Evolutionary conservation across 1,140 invertebrate genomes (phyloP), one percentile per base, ranked within the genome.

Genomic region (Drosophila busckii): DNA sequence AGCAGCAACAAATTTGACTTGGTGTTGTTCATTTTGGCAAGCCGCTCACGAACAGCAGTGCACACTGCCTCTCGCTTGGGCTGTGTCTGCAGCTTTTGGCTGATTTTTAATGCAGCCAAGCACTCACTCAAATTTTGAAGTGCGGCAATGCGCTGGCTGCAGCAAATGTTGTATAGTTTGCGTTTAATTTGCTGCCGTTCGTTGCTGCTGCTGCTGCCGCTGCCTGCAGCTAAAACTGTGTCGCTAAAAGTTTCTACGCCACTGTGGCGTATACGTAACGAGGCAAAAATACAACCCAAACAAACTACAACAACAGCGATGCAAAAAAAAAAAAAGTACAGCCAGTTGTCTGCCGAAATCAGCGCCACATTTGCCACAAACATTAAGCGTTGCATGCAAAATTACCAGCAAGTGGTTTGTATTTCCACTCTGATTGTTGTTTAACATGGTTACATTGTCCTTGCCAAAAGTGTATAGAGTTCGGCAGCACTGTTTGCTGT

Each of bases 371-470:
- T 80, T 66, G 73, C 73, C 73, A 80, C 73, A 75, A 64, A 64
- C 76, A 82, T 82, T 82, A 82, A 82, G 70, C 65, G 76, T 75
- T 82, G 75, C 75, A 82, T 82, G 75, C 75, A 82, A 83, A 82
- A 82, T 82, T 82, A 83, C 76, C 73, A 80, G 54, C 73, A 54
- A 82, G 75, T 82, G 76, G 75, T 75, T 80, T 80, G 75, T 75
- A 82, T 82, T 82, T 82, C 75, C 75, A 82, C 76, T 82, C 75
- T 83, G 69, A 83, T 82, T 82, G 75, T 68, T 82, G 76, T 83
- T 82, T 83, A 82, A 82, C 75, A 82, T 83, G 76, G 75, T 82
- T 82, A 83, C 61, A 83, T 83, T 82, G 75, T 82, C 75, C 75
- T 82, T 83, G 75, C 68, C 32, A 23, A 58, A 73, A 62, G 48